Evolutionary conservation across 1,140 invertebrate species (phyloP).

Genomic region (Pissodes strobi): DNA sequence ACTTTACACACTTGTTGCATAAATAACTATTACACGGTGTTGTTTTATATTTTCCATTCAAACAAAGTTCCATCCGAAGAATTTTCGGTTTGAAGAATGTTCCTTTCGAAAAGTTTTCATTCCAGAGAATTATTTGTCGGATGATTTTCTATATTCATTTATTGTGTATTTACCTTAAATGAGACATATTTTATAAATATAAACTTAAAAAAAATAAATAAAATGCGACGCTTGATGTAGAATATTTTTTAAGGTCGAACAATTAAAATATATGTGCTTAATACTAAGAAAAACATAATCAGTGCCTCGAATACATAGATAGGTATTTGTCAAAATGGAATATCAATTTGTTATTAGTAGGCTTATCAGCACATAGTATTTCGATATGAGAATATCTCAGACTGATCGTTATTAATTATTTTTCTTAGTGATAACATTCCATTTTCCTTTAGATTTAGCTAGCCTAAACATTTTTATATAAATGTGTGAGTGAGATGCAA

Average conservation of each 20-base stretch:
- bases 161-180: no score
- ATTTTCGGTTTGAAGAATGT: no score
- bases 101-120: no score
- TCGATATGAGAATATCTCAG: conserved; percentile 8
- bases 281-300: conserved; percentile 28
- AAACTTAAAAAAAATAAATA: no score
- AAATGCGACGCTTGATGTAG: no score
- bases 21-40: no score
- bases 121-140: no score
- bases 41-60: no score
- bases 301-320: conserved; percentile 27
- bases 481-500: not conserved
- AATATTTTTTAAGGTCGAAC: not conserved
- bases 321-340: conserved; percentile 17
- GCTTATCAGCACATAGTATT: conserved; percentile 22
- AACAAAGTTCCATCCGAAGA: no score
- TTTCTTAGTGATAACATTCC: not conserved
- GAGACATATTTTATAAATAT: no score
- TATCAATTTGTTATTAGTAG: conserved; percentile 7
- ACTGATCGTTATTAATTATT: conserved; percentile 11
- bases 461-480: not conserved
- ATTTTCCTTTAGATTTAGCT: not conserved
- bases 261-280: conserved; percentile 4
- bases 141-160: no score
- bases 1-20: no score